Evolutionary conservation across 2,113 vertebrate species (phyloP).

Genomic region (Tonatia bakeri): DNA sequence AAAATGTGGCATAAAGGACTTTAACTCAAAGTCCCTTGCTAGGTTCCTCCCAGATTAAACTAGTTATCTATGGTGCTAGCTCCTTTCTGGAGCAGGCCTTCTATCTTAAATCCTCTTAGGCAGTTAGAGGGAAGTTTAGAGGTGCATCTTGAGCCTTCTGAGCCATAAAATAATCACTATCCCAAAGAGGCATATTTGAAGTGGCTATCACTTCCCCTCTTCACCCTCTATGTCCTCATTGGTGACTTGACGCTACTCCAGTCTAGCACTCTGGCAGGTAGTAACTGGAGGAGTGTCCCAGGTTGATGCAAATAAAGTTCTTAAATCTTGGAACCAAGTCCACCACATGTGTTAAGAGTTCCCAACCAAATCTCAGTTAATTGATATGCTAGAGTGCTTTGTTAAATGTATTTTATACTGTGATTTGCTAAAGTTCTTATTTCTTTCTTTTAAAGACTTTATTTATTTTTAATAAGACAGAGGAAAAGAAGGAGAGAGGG

Average conservation of each 20-base stretch:
- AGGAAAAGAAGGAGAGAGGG: too few relatives aligned
- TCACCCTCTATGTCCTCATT: neutral
- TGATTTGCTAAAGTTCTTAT: neutral
- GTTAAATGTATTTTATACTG: slow-evolving; percentile 2
- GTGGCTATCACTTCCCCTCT: neutral
- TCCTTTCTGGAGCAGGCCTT: neutral
- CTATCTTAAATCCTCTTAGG: neutral
- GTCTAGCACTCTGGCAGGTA: neutral
- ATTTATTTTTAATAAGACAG: too few relatives aligned
- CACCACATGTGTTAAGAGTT: neutral
- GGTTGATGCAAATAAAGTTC: neutral
- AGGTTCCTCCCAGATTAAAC: neutral
- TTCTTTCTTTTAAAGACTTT: neutral
- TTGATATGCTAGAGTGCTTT: neutral
- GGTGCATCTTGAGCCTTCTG: neutral
- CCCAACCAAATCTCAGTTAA: neutral
- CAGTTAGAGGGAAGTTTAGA: neutral
- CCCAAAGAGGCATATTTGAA: neutral
- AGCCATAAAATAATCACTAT: neutral
- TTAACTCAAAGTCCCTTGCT: neutral
- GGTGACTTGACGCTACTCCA: neutral
- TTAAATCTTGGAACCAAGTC: neutral
- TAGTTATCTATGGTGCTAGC: neutral
- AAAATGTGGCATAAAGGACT: neutral
- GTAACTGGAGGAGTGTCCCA: neutral